Percentiles rank a stretch among this genome's conserved stretches.
Evolutionary conservation across 2,888 invertebrate species (phyloP).

Genomic region (Allygus modestus): DNA sequence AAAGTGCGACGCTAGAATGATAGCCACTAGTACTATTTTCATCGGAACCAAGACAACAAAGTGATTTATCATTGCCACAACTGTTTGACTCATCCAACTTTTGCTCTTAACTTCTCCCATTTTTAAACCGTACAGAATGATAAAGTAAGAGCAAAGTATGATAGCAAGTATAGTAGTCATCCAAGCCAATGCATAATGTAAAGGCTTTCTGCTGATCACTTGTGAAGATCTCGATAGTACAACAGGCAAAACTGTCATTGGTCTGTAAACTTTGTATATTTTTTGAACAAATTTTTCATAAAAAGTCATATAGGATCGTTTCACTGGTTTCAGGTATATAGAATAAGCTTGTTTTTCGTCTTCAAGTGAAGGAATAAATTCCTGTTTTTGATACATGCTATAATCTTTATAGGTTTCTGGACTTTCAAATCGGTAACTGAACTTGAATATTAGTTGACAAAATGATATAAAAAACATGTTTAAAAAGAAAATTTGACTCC

Average conservation of each 20-base stretch:
- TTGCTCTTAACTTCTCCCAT: not conserved
- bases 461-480: not conserved
- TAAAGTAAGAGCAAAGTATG: not conserved
- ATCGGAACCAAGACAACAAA: not conserved
- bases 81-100: not conserved
- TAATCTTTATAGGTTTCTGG: not conserved
- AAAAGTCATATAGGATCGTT: not conserved
- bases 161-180: not conserved
- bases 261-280: constrained; percentile 4
- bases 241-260: not conserved
- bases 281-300: not conserved
- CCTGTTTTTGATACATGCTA: not conserved
- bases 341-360: not conserved
- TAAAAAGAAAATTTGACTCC: not conserved
- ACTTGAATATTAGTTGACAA: not conserved
- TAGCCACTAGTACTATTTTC: not conserved
- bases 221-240: not conserved
- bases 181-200: not conserved
- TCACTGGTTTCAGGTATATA: not conserved
- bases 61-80: not conserved
- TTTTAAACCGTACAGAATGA: constrained; percentile 10
- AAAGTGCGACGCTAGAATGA: not conserved
- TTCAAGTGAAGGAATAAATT: no score
- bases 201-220: not conserved
- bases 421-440: not conserved